Percentiles rank a stretch among this genome's conserved stretches.
phyloP scores from a whole-genome alignment of 2,888 invertebrate species.

The Meandrusa payeni region DNA sequence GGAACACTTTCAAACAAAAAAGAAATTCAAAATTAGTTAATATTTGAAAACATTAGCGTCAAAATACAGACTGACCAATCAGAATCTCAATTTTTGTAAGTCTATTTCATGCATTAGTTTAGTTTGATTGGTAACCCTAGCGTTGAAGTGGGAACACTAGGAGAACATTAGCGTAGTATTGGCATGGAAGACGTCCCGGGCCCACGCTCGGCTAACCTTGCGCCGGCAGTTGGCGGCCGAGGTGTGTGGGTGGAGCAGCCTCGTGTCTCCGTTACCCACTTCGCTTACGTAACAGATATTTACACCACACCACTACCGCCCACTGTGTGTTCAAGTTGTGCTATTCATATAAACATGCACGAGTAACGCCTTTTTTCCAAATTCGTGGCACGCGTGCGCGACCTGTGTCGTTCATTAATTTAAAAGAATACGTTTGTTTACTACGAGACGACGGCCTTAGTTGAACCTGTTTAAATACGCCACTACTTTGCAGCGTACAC shows the following conservation, averaged over 20 bases:
- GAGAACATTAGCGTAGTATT: slow-evolving; percentile 37
- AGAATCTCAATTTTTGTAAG: too few species aligned
- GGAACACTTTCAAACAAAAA: too few species aligned
- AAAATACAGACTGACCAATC: too few species aligned
- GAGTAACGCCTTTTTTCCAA: slow-evolving; percentile 1
- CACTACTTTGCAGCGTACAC: neutral
- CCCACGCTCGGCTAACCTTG: slow-evolving; percentile 69
- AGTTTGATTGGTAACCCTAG: slow-evolving; percentile 9
- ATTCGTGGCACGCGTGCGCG: slow-evolving; percentile 5
- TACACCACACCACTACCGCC: slow-evolving; percentile 34
- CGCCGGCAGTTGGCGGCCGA: slow-evolving; percentile 65
- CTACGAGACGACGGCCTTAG: slow-evolving; percentile 10
- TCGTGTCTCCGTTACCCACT: slow-evolving; percentile 50
- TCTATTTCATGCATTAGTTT: too few species aligned
- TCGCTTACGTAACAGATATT: slow-evolving; percentile 57
- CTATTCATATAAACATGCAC: slow-evolving; percentile 7
- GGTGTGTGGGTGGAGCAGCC: slow-evolving; percentile 60
- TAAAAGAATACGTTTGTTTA: slow-evolving; percentile 12
- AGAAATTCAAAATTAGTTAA: too few species aligned
- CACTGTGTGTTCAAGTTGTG: slow-evolving; percentile 8
- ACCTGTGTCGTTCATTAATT: slow-evolving; percentile 5
- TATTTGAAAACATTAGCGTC: too few species aligned
- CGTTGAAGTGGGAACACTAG: slow-evolving; percentile 10
- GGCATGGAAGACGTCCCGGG: slow-evolving; percentile 46
- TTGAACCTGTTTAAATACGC: slow-evolving; percentile 14